phyloP scores from a whole-genome alignment of 2,797 vertebrate species.

The Hoplostethus mediterraneus region DNA sequence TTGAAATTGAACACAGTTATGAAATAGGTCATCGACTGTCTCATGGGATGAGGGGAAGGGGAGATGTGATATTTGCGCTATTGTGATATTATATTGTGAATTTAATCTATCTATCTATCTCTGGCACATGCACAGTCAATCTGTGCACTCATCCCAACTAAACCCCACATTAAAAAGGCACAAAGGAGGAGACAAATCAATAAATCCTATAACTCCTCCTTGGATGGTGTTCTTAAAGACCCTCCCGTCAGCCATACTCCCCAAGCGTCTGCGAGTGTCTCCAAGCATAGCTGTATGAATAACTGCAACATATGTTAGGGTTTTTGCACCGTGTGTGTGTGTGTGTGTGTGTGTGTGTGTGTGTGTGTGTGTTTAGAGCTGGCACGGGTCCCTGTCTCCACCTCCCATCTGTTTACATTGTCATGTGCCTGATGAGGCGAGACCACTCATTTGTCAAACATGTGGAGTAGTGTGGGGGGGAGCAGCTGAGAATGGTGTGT shows the following conservation, averaged over 20 bases:
- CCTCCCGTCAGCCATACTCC: conserved; percentile 45
- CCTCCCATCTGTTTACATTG: conserved; percentile 86
- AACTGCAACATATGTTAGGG: conserved; percentile 73
- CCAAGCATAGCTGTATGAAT: conserved; percentile 53
- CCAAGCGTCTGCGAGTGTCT: conserved; percentile 57
- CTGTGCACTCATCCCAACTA: neutral
- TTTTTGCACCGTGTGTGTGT: conserved; percentile 35
- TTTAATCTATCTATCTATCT: conserved; percentile 2
- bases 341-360: conserved; percentile 20
- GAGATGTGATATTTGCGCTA: too few relatives aligned
- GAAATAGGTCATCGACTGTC: too few relatives aligned
- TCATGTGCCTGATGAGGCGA: conserved; percentile 83
- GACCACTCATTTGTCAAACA: conserved; percentile 85
- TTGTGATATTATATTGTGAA: neutral
- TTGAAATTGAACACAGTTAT: too few relatives aligned
- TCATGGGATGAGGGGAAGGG: too few relatives aligned
- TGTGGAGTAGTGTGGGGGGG: conserved; percentile 69
- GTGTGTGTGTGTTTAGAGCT: conserved; percentile 52
- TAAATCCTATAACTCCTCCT: conserved; percentile 57
- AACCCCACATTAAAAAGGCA: conserved; percentile 12
- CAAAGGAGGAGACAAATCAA: conserved; percentile 54
- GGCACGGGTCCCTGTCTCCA: conserved; percentile 73
- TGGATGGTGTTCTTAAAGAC: conserved; percentile 40
- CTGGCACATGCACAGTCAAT: neutral
- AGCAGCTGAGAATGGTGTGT: conserved; percentile 57